Base-by-base conservation (phyloP, 2,888 invertebrate genomes). In the Lasioglossum pauxillum region DNA sequence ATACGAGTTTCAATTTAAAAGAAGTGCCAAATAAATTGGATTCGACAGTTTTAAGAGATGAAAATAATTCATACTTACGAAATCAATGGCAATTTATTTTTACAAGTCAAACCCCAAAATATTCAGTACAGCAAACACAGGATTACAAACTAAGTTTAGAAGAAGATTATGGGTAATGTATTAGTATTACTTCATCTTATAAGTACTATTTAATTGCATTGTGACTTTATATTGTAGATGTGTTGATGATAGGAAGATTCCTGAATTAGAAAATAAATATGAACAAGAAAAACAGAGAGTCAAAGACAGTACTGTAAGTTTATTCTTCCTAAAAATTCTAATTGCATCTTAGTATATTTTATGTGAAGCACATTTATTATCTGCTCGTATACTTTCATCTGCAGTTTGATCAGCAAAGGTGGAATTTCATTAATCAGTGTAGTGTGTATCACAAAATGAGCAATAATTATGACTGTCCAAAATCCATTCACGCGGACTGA, bases 391-490 rank as follows among this genome's bases (percentile, higher is more conserved):
- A 35, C 41, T 74, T 53, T 75, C 73, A 10, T n/a, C 92, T 90
- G 57, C 86, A 93, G 93, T 78, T 90, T 80, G 90, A 90, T 53
- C 85, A 84, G 71, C 91, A 91, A 46, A 90, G 91, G 67, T 91
- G 88, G 80, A 89, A 88, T 81, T 93, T 93, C 73, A 89, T 93
- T 75, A 88, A 90, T 69, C 90, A 91, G 69, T 93, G 93, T 80
- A 92, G 90, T n/a, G 85, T 88, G 35, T 87, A 89, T 49, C 90
- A 92, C 78, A 91, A 90, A 79, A 84, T 90, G 60, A 88, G 86
- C 73, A 90, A 88, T 53, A 78, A 83, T 71, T 86, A 83, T 78
- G 88, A 83, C 77, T 84, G 76, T 60, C 38, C 38, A 35, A 73
- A 35, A 53, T 14, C 44, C 23, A 16, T 60, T 73, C 57, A 60